Conservation (phyloP, 1,140 invertebrate species). For the Teleogryllus occipitalis region DNA sequence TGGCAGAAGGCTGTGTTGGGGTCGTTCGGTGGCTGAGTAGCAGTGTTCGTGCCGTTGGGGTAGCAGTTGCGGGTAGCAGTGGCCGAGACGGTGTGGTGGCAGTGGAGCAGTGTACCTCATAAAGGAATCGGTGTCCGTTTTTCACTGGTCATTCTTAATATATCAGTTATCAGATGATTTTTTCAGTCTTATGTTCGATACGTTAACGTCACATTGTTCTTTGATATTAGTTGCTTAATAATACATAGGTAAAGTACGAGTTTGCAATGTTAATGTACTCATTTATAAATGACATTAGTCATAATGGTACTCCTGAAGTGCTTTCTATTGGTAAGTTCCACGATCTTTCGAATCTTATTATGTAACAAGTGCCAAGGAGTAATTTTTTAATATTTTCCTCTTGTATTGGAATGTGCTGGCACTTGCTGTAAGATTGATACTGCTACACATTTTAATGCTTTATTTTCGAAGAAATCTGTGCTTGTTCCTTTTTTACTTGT, state of each 20-base stretch:
- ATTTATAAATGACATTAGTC: too few relatives aligned
- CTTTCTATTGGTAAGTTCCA: not conserved
- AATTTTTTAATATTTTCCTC: not conserved
- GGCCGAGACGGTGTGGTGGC: not conserved
- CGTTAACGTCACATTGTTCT: not conserved
- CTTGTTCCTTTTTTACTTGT: not conserved
- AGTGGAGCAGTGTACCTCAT: not conserved
- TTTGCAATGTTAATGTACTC: too few relatives aligned
- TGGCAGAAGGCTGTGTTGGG: conserved; percentile 16
- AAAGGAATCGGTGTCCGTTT: conserved; percentile 1
- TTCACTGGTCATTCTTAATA: not conserved
- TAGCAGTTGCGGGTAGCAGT: conserved; percentile 17
- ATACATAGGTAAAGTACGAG: too few relatives aligned
- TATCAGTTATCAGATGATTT: not conserved
- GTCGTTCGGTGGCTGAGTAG: conserved; percentile 13
- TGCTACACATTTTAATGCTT: not conserved
- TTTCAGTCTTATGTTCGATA: not conserved
- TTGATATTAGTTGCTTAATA: not conserved
- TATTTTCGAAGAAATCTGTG: not conserved
- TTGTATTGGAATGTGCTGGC: not conserved
- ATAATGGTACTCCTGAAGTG: not conserved
- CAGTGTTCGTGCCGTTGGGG: conserved; percentile 9
- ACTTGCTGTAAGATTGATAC: not conserved
- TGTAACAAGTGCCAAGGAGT: not conserved
- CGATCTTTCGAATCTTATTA: not conserved